Base-by-base conservation (phyloP, 2,113 vertebrate species). In the Gobiocypris rarus region DNA sequence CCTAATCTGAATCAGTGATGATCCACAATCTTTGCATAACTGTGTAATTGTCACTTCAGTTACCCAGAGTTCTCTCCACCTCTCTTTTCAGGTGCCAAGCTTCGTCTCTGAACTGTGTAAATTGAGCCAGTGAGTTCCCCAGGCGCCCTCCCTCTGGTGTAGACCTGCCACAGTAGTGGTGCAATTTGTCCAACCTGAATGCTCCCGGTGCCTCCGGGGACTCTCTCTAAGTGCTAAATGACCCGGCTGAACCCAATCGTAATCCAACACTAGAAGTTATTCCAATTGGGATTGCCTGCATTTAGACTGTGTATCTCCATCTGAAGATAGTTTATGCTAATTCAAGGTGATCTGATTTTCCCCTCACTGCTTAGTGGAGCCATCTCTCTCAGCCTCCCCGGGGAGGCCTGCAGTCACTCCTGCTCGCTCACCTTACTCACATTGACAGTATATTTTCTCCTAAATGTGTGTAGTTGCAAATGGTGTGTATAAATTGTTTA, bases 321-420 rank as follows among this genome's bases (percentile, higher is more conserved):
- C 91, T 92, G 90, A 92, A 92, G 91, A 79, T 89, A 92, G 87
- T 92, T 92, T 93, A 94, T 95, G 93, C 91, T 93, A 93, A 94
- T 94, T 92, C 91, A 93, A 93, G 92, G 92, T 93, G 91, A 94
- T 93, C 90, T 91, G 92, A 89, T 92, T 93, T 31, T 92, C 91
- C 91, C 89, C 90, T 31, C 82, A 77, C 88, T 92, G 89, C 89
- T 91, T 91, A 90, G 86, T 92, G 91, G 89, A 92, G 78, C 87
- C 38, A 83, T 90, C 89, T 91, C 71, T 86, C 86, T 41, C 63
- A 56, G 48, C 15, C 70, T 84, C 89, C 87, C 89, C 48, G 75
- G 91, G 90, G 93, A 91, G 80, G 90, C 84, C 82, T 54, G 71
- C 74, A 91, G 84, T 92, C 91, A 90, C 86, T 91, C 84, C 83